Conservation (phyloP, 2,888 invertebrate species). For the Melanostoma scalare region DNA sequence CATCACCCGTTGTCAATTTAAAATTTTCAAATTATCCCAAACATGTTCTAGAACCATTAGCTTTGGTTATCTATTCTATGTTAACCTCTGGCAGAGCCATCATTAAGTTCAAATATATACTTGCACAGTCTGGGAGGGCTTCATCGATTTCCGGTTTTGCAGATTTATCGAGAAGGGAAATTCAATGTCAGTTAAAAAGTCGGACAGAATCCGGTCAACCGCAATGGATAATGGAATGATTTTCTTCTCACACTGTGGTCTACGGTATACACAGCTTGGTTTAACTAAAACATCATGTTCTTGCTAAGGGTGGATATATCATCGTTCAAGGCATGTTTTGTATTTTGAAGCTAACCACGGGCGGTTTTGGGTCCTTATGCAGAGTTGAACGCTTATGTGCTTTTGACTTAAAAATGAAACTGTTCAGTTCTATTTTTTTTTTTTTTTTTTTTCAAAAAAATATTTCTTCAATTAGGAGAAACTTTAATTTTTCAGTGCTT, state of each 20-base stretch:
- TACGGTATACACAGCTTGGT: constrained; percentile 10
- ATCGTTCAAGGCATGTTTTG: constrained; percentile 22
- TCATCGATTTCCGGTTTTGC: constrained; percentile 47
- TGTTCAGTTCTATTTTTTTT: too few relatives aligned
- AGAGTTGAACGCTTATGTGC: too few relatives aligned
- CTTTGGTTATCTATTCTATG: not conserved
- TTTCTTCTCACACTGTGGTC: constrained; percentile 37
- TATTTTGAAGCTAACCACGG: constrained; percentile 7
- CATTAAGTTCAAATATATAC: constrained; percentile 13
- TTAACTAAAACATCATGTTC: constrained; percentile 29
- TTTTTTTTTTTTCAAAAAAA: too few relatives aligned
- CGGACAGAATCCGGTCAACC: constrained; percentile 59
- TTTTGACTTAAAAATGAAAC: too few relatives aligned
- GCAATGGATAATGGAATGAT: constrained; percentile 52
- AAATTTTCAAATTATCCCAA: constrained; percentile 9
- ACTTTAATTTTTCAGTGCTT: too few relatives aligned
- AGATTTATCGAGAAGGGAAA: constrained; percentile 36
- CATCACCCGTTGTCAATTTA: constrained; percentile 29
- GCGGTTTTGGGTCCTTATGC: not conserved
- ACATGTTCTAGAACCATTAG: not conserved
- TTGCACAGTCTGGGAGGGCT: constrained; percentile 4
- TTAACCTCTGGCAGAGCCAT: constrained; percentile 2
- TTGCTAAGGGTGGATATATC: constrained; percentile 28
- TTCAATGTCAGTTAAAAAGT: constrained; percentile 58
- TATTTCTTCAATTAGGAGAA: too few relatives aligned